phyloP scores from a whole-genome alignment of 2,113 vertebrate genomes.

The Dascyllus trimaculatus region DNA sequence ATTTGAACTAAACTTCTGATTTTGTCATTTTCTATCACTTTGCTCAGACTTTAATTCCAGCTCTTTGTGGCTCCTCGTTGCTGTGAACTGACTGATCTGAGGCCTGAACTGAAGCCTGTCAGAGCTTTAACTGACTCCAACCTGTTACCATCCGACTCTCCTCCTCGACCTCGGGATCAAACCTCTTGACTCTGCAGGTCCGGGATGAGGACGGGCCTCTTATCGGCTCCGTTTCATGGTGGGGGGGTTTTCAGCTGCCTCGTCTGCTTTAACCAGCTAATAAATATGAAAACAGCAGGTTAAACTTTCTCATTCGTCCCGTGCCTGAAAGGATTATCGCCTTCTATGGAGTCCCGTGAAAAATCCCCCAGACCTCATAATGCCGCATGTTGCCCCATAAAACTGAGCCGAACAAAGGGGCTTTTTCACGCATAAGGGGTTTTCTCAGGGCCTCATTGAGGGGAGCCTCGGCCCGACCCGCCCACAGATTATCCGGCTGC shows the following conservation, averaged over 20 bases:
- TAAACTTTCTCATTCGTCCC: slow-evolving; percentile 87
- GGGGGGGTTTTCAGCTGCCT: slow-evolving; percentile 84
- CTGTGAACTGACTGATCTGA: no score
- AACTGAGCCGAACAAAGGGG: slow-evolving; percentile 88
- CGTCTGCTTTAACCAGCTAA: slow-evolving; percentile 86
- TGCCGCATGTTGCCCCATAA: slow-evolving; percentile 92
- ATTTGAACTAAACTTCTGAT: no score
- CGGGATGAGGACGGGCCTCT: no score
- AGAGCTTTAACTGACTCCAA: no score
- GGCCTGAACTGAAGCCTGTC: no score
- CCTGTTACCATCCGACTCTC: no score
- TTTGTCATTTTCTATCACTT: no score
- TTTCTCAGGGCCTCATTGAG: slow-evolving; percentile 90
- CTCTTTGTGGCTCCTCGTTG: no score
- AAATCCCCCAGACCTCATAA: slow-evolving; percentile 92
- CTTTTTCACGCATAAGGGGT: slow-evolving; percentile 90
- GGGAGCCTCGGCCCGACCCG: slow-evolving; percentile 82
- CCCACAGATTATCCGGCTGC: slow-evolving; percentile 91
- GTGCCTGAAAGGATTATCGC: slow-evolving; percentile 89
- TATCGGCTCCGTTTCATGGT: neutral
- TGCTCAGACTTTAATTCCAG: no score
- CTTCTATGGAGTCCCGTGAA: slow-evolving; percentile 92
- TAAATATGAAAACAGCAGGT: slow-evolving; percentile 91
- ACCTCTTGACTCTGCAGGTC: no score
- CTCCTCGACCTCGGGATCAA: no score